These are phyloP conservation scores for Drosophila mercatorum DNA, from an alignment of 2,888 invertebrate species.

Conservation along the genomic window DNA sequence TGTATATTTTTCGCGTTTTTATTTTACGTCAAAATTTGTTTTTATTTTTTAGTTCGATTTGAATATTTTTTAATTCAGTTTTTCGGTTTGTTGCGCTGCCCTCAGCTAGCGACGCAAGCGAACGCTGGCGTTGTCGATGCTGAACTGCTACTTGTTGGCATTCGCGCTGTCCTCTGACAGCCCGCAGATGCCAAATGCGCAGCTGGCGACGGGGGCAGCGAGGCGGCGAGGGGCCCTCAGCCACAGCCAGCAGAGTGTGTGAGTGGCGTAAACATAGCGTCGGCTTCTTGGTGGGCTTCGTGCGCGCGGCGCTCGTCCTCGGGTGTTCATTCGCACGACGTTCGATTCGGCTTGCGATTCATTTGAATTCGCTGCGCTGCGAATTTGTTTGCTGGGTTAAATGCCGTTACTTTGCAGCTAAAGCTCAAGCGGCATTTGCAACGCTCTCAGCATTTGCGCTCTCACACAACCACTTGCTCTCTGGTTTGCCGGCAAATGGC, in stretches of 20 bases:
- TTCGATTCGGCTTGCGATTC: constrained; percentile 18
- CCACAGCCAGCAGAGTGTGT: background rate
- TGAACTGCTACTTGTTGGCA: constrained; percentile 78
- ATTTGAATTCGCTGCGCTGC: constrained; percentile 55
- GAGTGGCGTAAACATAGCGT: constrained; percentile 33
- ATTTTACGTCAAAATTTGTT: constrained; percentile 2
- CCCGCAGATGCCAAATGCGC: constrained; percentile 57
- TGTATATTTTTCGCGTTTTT: background rate
- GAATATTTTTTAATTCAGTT: background rate
- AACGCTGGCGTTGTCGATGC: constrained; percentile 76
- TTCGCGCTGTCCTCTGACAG: constrained; percentile 57
- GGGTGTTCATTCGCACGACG: constrained; percentile 36
- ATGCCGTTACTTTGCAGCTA: constrained; percentile 44
- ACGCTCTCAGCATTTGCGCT: background rate
- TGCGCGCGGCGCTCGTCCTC: background rate
- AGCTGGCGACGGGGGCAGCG: background rate
- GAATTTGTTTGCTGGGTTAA: constrained; percentile 51
- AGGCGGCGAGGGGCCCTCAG: no score
- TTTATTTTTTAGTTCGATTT: background rate
- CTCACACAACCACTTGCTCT: background rate
- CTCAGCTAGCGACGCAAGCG: constrained; percentile 57
- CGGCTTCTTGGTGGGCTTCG: constrained; percentile 15
- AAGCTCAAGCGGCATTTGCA: constrained; percentile 24
- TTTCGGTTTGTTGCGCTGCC: constrained; percentile 37
- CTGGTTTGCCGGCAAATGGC: constrained; percentile 15